These are phyloP conservation scores for Siniperca obscura DNA, from an alignment of 2,797 vertebrate genomes.

Conservation along the genomic window DNA sequence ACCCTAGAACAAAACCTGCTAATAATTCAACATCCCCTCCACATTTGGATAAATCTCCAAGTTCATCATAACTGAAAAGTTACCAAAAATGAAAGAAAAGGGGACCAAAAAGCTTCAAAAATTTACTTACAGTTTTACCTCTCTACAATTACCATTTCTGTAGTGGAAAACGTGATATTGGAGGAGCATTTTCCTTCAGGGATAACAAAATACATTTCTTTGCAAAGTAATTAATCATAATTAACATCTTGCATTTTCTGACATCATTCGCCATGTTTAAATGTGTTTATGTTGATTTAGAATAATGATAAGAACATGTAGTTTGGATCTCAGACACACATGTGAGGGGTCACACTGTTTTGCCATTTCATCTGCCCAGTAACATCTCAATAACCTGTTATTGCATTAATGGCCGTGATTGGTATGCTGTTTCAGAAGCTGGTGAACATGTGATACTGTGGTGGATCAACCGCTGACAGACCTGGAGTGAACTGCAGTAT, in stretches of 20 bases:
- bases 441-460: slow-evolving; percentile 19
- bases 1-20: not conserved
- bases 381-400: not conserved
- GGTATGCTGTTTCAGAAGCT: slow-evolving; percentile 23
- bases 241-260: not conserved
- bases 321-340: not conserved
- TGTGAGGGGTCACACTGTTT: not conserved
- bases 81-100: not conserved
- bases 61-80: too few species aligned
- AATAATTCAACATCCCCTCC: not conserved
- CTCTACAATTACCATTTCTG: not conserved
- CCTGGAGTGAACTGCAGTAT: slow-evolving; percentile 18
- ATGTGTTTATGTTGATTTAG: not conserved
- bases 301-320: not conserved
- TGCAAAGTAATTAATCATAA: not conserved
- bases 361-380: slow-evolving; percentile 6
- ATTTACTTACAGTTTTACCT: not conserved
- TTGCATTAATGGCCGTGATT: slow-evolving; percentile 12
- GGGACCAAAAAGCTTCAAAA: not conserved
- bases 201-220: not conserved
- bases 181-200: not conserved
- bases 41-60: not conserved
- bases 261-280: not conserved
- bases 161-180: not conserved
- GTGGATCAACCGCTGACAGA: slow-evolving; percentile 9